Conservation (phyloP, 2,113 vertebrate species). For the Notiomystis cincta region DNA sequence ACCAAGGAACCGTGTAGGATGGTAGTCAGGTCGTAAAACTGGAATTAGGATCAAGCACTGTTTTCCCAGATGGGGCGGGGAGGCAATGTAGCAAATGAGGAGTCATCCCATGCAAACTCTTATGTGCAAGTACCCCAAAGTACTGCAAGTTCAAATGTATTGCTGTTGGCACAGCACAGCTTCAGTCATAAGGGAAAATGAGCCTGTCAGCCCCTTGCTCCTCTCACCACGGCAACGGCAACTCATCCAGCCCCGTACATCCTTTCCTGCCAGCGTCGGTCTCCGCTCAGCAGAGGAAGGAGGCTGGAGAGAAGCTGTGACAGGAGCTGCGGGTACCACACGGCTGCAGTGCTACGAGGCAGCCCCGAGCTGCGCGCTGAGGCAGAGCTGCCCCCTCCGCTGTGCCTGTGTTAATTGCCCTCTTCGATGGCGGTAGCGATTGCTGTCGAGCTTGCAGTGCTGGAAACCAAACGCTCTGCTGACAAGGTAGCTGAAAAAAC, state of each 20-base stretch:
- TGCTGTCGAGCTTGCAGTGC: background rate
- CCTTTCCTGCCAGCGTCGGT: background rate
- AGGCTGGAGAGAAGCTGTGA: background rate
- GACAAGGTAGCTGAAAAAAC: background rate
- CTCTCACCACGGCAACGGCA: background rate
- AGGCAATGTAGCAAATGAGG: background rate
- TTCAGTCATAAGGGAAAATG: accelerated
- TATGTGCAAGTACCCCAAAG: background rate
- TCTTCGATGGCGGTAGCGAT: accelerated
- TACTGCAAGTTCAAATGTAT: background rate
- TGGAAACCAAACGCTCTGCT: background rate
- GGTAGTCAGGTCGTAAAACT: background rate
- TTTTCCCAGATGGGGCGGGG: accelerated
- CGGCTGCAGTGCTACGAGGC: accelerated
- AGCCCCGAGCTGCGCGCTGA: background rate
- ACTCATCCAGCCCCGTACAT: accelerated
- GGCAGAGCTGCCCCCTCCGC: background rate
- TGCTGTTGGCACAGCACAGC: background rate
- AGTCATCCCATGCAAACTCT: background rate
- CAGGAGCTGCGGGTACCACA: accelerated
- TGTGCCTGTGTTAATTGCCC: background rate
- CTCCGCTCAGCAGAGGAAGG: background rate
- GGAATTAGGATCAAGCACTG: background rate
- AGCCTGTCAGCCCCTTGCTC: background rate
- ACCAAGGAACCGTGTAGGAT: background rate